These are phyloP conservation scores for Metopia argyrocephala DNA, from an alignment of 2,888 invertebrate genomes.

Conservation along the genomic window DNA sequence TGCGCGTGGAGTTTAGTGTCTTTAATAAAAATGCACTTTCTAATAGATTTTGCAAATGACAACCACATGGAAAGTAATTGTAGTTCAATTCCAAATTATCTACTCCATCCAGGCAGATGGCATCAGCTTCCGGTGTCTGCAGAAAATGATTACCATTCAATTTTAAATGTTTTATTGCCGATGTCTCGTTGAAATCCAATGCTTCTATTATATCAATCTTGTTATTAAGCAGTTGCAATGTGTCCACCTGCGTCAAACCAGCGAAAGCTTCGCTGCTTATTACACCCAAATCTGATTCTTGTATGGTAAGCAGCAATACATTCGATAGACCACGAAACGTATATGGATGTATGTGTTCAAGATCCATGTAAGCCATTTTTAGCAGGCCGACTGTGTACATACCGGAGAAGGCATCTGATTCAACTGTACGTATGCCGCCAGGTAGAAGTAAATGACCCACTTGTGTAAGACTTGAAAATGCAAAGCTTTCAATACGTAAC, in stretches of 20 bases:
- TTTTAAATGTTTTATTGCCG: constrained; percentile 85
- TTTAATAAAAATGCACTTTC: constrained; percentile 87
- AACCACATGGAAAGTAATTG: constrained; percentile 93
- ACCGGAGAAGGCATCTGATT: constrained; percentile 89
- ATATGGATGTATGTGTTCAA: constrained; percentile 84
- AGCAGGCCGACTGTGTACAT: constrained; percentile 89
- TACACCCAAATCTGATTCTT: constrained; percentile 89
- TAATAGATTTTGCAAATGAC: constrained; percentile 87
- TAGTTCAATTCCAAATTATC: constrained; percentile 85
- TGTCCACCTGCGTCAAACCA: constrained; percentile 85
- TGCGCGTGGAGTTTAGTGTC: constrained; percentile 80
- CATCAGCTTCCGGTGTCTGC: constrained; percentile 85
- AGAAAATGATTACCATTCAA: constrained; percentile 91
- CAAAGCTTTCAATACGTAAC: constrained; percentile 87
- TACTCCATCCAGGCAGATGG: constrained; percentile 85
- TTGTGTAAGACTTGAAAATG: constrained; percentile 90
- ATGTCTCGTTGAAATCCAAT: constrained; percentile 85
- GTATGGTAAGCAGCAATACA: constrained; percentile 86
- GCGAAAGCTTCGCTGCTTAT: constrained; percentile 87
- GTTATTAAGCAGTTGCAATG: constrained; percentile 88
- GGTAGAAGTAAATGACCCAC: constrained; percentile 91
- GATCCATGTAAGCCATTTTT: constrained; percentile 90
- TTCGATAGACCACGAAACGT: constrained; percentile 89
- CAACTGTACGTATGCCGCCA: constrained; percentile 86
- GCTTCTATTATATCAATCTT: constrained; percentile 91